Percentiles rank a stretch among this genome's conserved stretches.
Conservation (phyloP, 2,113 vertebrate genomes). For the Gambusia affinis region DNA sequence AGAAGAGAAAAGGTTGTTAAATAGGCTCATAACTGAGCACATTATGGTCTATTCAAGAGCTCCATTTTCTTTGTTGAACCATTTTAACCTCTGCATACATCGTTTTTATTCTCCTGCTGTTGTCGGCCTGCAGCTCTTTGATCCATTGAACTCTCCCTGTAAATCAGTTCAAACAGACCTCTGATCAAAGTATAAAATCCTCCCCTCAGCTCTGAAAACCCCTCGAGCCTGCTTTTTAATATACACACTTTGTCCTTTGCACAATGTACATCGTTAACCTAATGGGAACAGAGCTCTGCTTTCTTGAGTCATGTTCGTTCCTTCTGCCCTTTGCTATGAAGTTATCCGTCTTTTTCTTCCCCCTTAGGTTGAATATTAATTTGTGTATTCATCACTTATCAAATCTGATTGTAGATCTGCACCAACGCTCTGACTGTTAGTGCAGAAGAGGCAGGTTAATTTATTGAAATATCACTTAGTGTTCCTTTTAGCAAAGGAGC, state of each 20-base stretch:
- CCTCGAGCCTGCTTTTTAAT: conserved; percentile 52
- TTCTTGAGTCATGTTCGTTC: conserved; percentile 13
- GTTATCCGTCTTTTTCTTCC: conserved; percentile 5
- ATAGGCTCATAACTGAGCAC: background rate
- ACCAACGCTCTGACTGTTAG: background rate
- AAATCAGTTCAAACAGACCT: conserved; percentile 70
- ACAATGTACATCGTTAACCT: conserved; percentile 52
- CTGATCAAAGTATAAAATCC: conserved; percentile 66
- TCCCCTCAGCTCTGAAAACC: conserved; percentile 28
- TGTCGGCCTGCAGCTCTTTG: conserved; percentile 40
- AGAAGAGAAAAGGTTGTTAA: background rate
- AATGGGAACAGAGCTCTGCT: conserved; percentile 31
- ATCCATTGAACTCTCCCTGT: conserved; percentile 53
- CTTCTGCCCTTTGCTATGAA: background rate
- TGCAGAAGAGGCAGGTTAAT: background rate
- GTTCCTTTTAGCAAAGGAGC: too few species aligned
- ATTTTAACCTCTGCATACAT: conserved; percentile 18
- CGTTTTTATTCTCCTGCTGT: conserved; percentile 23
- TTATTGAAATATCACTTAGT: background rate
- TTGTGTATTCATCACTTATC: background rate
- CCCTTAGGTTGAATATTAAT: background rate
- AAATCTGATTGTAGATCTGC: background rate
- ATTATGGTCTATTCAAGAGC: background rate
- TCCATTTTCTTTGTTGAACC: background rate
- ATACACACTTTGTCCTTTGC: conserved; percentile 47